A percentile compares a stretch with the other conserved stretches of the same genome.
Evolutionary conservation across 2,113 vertebrate genomes (phyloP).

Genomic region (Mungos mungo): DNA sequence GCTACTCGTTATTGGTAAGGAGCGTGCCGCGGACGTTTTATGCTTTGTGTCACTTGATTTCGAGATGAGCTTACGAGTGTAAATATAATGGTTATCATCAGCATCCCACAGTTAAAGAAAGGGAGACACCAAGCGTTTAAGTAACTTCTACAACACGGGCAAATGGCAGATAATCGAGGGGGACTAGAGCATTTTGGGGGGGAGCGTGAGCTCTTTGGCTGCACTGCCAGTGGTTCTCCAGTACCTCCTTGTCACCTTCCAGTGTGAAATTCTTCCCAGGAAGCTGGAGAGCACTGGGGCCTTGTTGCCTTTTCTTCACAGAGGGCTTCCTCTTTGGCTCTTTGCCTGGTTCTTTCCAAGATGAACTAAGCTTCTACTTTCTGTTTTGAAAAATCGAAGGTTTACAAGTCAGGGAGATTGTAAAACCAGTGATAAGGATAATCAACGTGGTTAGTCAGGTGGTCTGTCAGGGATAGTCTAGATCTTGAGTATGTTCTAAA

Average conservation of each 20-base stretch:
- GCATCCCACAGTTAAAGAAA: background rate
- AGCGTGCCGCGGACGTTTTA: background rate
- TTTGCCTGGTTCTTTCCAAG: constrained; percentile 38
- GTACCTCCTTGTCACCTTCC: background rate
- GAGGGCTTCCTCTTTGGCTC: constrained; percentile 7
- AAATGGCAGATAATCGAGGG: background rate
- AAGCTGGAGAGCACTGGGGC: background rate
- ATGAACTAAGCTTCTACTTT: constrained; percentile 41
- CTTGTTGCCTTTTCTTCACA: background rate
- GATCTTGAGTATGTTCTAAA: background rate
- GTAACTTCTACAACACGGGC: background rate
- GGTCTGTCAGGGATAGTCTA: background rate
- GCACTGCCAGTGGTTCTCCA: background rate
- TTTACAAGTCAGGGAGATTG: background rate
- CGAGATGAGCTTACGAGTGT: background rate
- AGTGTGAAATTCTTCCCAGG: background rate
- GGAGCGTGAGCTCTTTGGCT: background rate
- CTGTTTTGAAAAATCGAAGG: constrained; percentile 50
- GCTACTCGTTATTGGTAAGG: background rate
- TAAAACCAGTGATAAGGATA: background rate
- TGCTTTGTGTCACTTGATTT: background rate
- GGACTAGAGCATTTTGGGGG: background rate
- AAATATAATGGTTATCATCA: background rate
- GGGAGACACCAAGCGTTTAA: background rate
- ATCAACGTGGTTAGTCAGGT: background rate